Evolutionary conservation across 2,888 invertebrate species (phyloP).

Genomic region (Pogonocherus hispidulus): DNA sequence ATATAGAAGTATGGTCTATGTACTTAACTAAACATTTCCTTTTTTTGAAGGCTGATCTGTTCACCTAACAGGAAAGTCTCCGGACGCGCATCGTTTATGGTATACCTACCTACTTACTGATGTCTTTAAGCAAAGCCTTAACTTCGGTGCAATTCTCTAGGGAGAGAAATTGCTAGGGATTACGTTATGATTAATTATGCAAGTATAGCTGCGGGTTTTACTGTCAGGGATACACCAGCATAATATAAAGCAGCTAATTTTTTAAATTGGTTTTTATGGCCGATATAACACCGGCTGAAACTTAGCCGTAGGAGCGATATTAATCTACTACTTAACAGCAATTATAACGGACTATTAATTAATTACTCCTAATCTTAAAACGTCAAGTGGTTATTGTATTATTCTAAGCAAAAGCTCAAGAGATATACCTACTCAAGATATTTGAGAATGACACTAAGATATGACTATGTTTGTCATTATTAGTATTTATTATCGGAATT

Average conservation of each 20-base stretch:
- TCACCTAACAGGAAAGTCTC: not conserved
- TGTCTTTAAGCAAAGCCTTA: conserved; percentile 11
- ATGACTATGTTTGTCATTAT: no score
- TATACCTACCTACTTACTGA: conserved; percentile 11
- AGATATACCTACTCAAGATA: no score
- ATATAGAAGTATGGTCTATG: no score
- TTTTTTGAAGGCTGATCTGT: no score
- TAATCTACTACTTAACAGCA: conserved; percentile 9
- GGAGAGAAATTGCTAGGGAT: conserved; percentile 14
- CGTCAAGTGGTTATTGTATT: no score
- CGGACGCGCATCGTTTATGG: not conserved
- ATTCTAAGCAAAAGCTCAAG: no score
- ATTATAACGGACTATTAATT: conserved; percentile 11
- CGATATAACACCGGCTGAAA: conserved; percentile 24
- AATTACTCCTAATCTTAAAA: no score
- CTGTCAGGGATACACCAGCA: conserved; percentile 21
- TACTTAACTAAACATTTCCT: no score
- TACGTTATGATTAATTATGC: conserved; percentile 26
- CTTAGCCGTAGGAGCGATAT: conserved; percentile 29
- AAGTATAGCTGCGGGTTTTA: conserved; percentile 19
- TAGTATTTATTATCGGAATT: no score
- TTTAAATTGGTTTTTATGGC: conserved; percentile 24
- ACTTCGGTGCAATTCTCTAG: conserved; percentile 19
- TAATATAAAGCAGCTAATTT: conserved; percentile 21
- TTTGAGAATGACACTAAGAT: no score